Conservation (phyloP, 2,797 vertebrate genomes). For the Hippocampus kuda region DNA sequence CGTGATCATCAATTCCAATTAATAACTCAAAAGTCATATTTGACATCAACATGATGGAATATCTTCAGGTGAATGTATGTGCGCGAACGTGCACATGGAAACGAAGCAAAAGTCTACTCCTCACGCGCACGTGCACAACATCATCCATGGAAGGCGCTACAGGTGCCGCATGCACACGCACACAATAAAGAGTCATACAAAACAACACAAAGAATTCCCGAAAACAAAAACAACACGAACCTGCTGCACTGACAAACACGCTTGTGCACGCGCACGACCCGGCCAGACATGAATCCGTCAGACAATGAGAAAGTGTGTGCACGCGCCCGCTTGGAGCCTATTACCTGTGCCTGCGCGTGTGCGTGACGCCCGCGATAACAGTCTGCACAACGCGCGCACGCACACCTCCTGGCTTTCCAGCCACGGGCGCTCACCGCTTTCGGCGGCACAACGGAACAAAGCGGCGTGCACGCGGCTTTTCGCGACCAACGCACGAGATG, state of each 20-base stretch:
- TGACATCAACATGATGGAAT: not conserved
- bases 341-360: constrained; percentile 1
- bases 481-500: not conserved
- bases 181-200: not conserved
- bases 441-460: constrained; percentile 5
- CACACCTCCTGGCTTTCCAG: not conserved
- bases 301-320: not conserved
- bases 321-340: not conserved
- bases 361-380: too few relatives aligned
- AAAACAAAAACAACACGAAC: not conserved
- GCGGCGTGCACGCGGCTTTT: constrained; percentile 3
- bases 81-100: not conserved
- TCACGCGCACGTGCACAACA: not conserved
- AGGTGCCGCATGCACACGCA: not conserved
- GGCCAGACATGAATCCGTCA: not conserved
- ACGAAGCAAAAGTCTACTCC: not conserved
- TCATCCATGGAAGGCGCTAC: not conserved
- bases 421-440: not conserved
- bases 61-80: too few relatives aligned
- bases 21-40: not conserved
- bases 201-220: not conserved
- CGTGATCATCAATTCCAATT: not conserved
- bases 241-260: not conserved
- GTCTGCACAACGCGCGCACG: not conserved
- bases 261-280: not conserved